Conservation (phyloP, 2,888 invertebrate genomes). For the Eutolmus rufibarbis region DNA sequence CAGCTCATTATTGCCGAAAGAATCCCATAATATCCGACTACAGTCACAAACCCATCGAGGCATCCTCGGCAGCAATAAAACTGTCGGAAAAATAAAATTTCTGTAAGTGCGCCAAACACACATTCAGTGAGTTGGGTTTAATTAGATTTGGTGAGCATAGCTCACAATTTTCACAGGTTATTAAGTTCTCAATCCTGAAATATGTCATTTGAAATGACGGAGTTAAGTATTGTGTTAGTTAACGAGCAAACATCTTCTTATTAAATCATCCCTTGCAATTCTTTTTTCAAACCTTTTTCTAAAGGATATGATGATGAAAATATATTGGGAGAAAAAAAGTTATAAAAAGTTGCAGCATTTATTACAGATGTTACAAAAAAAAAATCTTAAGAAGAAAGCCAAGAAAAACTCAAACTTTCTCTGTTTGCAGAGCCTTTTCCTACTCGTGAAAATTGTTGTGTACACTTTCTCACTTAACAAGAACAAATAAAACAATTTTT, state of each 20-base stretch:
- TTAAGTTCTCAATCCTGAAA: not conserved
- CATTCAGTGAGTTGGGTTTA: not conserved
- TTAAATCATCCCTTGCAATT: not conserved
- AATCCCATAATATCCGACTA: not conserved
- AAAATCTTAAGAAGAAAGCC: not conserved
- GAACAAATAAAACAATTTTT: not conserved
- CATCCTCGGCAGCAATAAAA: not conserved
- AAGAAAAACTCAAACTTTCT: not conserved
- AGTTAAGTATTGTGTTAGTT: not conserved
- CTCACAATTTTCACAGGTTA: not conserved
- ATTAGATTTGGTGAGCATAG: not conserved
- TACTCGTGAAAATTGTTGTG: not conserved
- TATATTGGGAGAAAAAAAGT: not conserved
- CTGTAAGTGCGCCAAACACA: not conserved
- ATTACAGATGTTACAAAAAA: not conserved
- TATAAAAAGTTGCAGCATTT: not conserved
- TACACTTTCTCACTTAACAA: not conserved
- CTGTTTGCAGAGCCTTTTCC: not conserved
- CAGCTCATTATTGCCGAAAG: not conserved
- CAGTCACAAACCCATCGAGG: not conserved
- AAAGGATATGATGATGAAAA: not conserved
- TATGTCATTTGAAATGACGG: not conserved
- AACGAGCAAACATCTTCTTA: not conserved
- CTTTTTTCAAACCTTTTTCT: not conserved
- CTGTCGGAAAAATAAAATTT: not conserved